Percentiles rank a stretch among this genome's conserved stretches.
These are phyloP conservation scores for Malacosoma neustria DNA, from an alignment of 2,888 invertebrate species.

Conservation along the genomic window DNA sequence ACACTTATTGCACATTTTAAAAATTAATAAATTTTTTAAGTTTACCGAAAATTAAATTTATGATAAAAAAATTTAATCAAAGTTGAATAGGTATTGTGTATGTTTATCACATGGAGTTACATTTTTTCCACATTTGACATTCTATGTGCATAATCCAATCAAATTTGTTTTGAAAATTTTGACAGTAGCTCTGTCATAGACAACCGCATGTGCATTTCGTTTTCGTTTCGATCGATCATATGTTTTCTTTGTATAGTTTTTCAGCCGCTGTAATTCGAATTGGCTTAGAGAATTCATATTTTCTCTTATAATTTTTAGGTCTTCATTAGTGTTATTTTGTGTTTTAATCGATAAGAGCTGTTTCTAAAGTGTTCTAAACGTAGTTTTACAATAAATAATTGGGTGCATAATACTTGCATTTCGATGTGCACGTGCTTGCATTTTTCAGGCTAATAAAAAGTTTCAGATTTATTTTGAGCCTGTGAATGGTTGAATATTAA, in stretches of 20 bases:
- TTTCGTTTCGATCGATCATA: slow-evolving; percentile 72
- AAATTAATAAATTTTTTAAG: too few species aligned
- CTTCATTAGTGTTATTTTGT: background rate
- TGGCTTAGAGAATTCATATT: slow-evolving; percentile 50
- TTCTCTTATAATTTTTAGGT: slow-evolving; percentile 13
- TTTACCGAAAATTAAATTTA: too few species aligned
- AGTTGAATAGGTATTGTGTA: too few species aligned
- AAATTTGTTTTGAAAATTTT: slow-evolving; percentile 20
- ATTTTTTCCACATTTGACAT: too few species aligned
- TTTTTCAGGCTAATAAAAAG: slow-evolving; percentile 55
- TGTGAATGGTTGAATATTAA: slow-evolving; percentile 17
- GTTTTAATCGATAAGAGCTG: slow-evolving; percentile 2
- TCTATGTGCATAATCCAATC: too few species aligned
- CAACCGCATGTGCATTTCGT: slow-evolving; percentile 68
- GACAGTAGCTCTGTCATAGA: slow-evolving; percentile 50
- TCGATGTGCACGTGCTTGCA: slow-evolving; percentile 67
- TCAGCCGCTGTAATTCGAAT: slow-evolving; percentile 71
- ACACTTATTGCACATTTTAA: too few species aligned
- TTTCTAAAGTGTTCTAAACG: slow-evolving; percentile 12
- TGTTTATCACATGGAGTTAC: too few species aligned
- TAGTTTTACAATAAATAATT: slow-evolving; percentile 20
- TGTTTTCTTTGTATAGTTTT: slow-evolving; percentile 75
- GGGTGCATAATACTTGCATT: slow-evolving; percentile 50
- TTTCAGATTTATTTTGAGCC: slow-evolving; percentile 31
- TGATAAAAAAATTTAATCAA: too few species aligned